A percentile compares a stretch with the other conserved stretches of the same genome.
These are phyloP conservation scores for Geothlypis trichas DNA, from an alignment of 2,113 vertebrate genomes.

Conservation along the genomic window DNA sequence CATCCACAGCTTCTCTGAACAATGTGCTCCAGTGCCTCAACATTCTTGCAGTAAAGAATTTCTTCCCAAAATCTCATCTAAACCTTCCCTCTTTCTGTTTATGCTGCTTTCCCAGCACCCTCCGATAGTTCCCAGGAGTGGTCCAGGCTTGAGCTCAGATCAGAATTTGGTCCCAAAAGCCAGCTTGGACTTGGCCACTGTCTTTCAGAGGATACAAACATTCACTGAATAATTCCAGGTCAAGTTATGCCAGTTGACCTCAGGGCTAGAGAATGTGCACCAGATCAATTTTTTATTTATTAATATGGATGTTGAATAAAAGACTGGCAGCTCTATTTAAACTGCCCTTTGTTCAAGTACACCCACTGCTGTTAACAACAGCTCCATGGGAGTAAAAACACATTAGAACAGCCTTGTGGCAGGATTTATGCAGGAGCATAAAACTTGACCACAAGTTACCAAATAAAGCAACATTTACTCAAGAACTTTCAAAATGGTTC, in stretches of 20 bases:
- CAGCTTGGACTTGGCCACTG: not conserved
- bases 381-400: not conserved
- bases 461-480: not conserved
- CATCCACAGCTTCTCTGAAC: not conserved
- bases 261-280: not conserved
- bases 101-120: not conserved
- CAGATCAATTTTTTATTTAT: not conserved
- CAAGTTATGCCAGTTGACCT: not conserved
- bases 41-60: not conserved
- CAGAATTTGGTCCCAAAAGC: not conserved
- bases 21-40: not conserved
- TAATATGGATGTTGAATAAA: not conserved
- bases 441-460: not conserved
- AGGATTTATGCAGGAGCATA: not conserved
- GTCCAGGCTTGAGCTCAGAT: not conserved
- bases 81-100: not conserved
- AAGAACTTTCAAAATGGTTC: not conserved
- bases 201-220: not conserved
- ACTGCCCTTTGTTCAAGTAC: not conserved
- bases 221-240: not conserved
- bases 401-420: not conserved
- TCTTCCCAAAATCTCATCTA: not conserved
- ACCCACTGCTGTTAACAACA: not conserved
- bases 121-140: not conserved
- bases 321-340: not conserved